A percentile compares a stretch with the other conserved stretches of the same genome.
These are phyloP conservation scores for Acanthurus tractus DNA, from an alignment of 2,797 vertebrate genomes.

Conservation along the genomic window DNA sequence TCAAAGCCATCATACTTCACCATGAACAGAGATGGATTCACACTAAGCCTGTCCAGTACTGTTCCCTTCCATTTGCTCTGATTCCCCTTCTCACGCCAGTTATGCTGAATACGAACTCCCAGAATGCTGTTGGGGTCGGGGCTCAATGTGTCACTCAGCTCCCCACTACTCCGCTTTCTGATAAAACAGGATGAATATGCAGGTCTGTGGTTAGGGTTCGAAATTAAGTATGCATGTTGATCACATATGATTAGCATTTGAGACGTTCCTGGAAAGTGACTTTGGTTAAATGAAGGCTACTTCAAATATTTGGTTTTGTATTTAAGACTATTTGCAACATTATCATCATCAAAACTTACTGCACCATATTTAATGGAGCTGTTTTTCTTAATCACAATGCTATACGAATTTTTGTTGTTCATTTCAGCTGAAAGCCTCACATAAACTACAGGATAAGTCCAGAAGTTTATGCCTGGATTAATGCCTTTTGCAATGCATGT, in stretches of 20 bases:
- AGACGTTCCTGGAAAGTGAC: neutral
- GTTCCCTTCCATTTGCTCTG: conserved; percentile 90
- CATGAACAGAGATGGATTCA: conserved; percentile 88
- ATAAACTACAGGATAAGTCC: neutral
- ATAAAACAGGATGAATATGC: conserved; percentile 9
- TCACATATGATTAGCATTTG: neutral
- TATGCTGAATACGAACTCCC: conserved; percentile 88
- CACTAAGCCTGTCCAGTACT: conserved; percentile 86
- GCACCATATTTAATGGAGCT: neutral
- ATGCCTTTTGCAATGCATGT: neutral
- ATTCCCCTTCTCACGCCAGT: conserved; percentile 88
- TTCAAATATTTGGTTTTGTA: neutral
- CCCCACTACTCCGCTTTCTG: conserved; percentile 89
- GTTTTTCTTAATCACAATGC: neutral
- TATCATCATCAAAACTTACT: neutral
- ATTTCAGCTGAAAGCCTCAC: neutral
- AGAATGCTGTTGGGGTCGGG: conserved; percentile 87
- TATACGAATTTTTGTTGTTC: neutral
- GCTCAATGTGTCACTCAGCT: conserved; percentile 85
- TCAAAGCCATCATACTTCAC: conserved; percentile 90
- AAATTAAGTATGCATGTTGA: conserved; percentile 1
- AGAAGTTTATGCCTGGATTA: neutral
- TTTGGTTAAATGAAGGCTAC: neutral
- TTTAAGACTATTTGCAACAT: neutral
- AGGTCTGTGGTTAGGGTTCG: conserved; percentile 10